Percentiles rank a stretch among this genome's conserved stretches.
phyloP scores from a whole-genome alignment of 1,140 invertebrate species.

The Antheraea pernyi region DNA sequence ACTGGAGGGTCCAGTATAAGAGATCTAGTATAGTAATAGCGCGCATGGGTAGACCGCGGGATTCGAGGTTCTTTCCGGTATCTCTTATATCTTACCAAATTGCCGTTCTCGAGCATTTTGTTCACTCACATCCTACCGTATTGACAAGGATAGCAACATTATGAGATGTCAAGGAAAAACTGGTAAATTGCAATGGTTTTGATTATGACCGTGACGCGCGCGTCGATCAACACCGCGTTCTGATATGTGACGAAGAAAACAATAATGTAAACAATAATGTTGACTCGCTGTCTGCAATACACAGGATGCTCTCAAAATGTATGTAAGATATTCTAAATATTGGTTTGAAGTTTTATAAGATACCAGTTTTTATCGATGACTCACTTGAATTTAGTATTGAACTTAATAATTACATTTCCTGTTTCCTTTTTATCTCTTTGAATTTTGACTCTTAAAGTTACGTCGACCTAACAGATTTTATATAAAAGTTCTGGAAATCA shows the following conservation, averaged over 20 bases:
- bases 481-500: too few relatives aligned
- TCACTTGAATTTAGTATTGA: too few relatives aligned
- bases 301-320: constrained; percentile 27
- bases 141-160: constrained; percentile 27
- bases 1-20: constrained; percentile 38
- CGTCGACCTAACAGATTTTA: too few relatives aligned
- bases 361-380: too few relatives aligned
- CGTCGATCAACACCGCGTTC: constrained; percentile 28
- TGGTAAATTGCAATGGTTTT: constrained; percentile 16
- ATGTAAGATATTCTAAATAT: not conserved
- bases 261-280: constrained; percentile 69
- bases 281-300: constrained; percentile 21
- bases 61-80: constrained; percentile 52
- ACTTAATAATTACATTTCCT: too few relatives aligned
- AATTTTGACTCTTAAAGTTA: too few relatives aligned
- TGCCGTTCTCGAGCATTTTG: constrained; percentile 56
- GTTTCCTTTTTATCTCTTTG: too few relatives aligned
- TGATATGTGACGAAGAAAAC: constrained; percentile 60
- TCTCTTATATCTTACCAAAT: constrained; percentile 43
- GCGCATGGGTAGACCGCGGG: constrained; percentile 49
- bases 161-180: constrained; percentile 16
- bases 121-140: constrained; percentile 38
- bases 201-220: constrained; percentile 38
- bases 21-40: constrained; percentile 60
- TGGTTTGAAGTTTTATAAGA: too few relatives aligned